Base-by-base conservation (phyloP, 2,888 invertebrate genomes). In the Heteromurus nitidus region DNA sequence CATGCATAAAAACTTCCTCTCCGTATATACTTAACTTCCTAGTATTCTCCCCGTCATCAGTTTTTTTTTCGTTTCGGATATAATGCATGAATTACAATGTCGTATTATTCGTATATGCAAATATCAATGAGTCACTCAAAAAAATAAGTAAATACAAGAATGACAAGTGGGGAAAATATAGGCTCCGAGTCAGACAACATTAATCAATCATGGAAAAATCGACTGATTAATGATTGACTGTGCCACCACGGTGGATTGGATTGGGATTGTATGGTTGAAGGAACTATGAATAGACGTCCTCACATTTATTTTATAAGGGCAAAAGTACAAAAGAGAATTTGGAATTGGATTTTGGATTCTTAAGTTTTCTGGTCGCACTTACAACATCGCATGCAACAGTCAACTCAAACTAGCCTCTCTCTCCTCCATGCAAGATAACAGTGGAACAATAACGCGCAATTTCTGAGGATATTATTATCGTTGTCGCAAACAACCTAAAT, bases 181-280 rank as follows among this genome's bases (percentile, higher is more conserved):
- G 53, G 50, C 73, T 74, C 36, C 53, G 20, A 31, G 55, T n/a
- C 31, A 9, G 31, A n/a, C n/a, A 31, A 31, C 31, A 53, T 65
- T 74, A 74, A 74, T 74, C 73, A 74, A 74, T 74, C 73, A 74
- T 74, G 73, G 64, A 64, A 31, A 65, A 74, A 73, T 74, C 36
- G 64, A 74, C 64, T 74, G 73, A 74, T 74, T 74, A 74, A 74
- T 65, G 73, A 74, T 74, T 74, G 24, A 50, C 50, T 36, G 31
- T 64, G 73, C 31, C 62, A 62, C 50, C 3, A 13, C 13, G 55
- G 3, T 22, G 55, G 47, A 36, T 36, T 5, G n/a, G n/a, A n/a
- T n/a, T 47, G 47, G 47, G 47, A 16, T n/a, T n/a, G n/a, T 47
- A n/a, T 47, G n/a, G 47, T n/a, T 47, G 47, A 47, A n/a, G 36